phyloP scores from a whole-genome alignment of 2,888 invertebrate genomes.

The Trichacis sp. region DNA sequence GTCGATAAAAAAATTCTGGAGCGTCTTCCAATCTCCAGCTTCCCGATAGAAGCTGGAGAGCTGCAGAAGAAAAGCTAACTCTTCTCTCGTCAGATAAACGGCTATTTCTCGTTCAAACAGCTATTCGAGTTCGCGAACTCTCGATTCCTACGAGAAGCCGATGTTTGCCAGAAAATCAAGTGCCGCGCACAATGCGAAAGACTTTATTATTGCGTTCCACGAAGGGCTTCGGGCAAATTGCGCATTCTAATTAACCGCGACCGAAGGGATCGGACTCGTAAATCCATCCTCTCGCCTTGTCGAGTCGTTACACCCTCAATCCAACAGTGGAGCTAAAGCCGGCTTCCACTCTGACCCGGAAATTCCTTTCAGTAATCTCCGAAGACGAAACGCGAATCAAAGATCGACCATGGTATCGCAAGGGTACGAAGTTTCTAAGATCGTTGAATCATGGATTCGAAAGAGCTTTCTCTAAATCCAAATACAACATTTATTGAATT shows the following conservation, averaged over 20 bases:
- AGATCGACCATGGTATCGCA: conserved; percentile 14
- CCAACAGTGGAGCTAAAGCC: neutral
- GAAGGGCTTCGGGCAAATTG: conserved; percentile 34
- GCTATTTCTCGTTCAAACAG: conserved; percentile 21
- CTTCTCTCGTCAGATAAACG: conserved; percentile 20
- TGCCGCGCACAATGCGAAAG: conserved; percentile 16
- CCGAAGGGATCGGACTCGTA: conserved; percentile 25
- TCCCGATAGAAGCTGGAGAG: conserved; percentile 12
- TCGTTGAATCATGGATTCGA: neutral
- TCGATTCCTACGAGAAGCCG: conserved; percentile 33
- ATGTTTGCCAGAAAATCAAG: conserved; percentile 30
- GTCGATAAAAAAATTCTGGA: conserved; percentile 15
- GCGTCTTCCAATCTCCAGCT: conserved; percentile 12
- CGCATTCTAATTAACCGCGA: conserved; percentile 40
- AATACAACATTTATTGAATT: no score
- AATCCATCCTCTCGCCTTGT: conserved; percentile 16
- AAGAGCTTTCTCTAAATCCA: no score
- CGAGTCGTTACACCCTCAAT: conserved; percentile 4
- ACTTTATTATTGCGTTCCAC: conserved; percentile 47
- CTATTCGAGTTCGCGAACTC: conserved; percentile 29
- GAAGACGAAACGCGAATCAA: conserved; percentile 13
- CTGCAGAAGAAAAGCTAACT: conserved; percentile 7
- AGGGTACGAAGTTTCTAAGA: neutral
- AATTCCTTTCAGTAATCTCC: conserved; percentile 30
- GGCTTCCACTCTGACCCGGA: conserved; percentile 18